A percentile compares a stretch with the other conserved stretches of the same genome.
Evolutionary conservation across 2,113 vertebrate genomes (phyloP).

Genomic region (Sander lucioperca): DNA sequence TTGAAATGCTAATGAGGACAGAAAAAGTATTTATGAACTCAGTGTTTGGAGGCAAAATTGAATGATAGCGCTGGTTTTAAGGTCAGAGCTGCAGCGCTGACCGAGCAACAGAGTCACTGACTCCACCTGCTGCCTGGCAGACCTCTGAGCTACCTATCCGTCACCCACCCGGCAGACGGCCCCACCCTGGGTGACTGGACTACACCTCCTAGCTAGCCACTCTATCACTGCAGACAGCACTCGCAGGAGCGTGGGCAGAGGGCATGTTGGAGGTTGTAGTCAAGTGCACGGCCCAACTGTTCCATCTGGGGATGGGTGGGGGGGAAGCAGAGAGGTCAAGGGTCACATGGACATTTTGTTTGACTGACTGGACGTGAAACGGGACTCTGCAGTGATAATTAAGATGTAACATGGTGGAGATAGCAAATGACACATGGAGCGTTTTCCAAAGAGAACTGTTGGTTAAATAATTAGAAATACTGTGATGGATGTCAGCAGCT

Average conservation of each 20-base stretch:
- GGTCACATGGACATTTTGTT: constrained; percentile 21
- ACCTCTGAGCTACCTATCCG: constrained; percentile 60
- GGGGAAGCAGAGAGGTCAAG: constrained; percentile 21
- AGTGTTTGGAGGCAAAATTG: constrained; percentile 20
- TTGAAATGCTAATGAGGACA: neutral
- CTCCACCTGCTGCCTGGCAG: constrained; percentile 65
- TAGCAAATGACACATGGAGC: neutral
- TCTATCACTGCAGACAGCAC: constrained; percentile 66
- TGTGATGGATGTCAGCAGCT: constrained; percentile 36
- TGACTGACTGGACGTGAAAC: constrained; percentile 24
- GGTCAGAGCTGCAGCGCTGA: constrained; percentile 46
- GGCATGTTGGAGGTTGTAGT: constrained; percentile 44
- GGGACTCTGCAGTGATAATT: neutral
- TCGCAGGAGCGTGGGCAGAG: constrained; percentile 22
- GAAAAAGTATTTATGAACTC: neutral
- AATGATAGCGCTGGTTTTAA: constrained; percentile 47
- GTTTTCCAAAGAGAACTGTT: neutral
- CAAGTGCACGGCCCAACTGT: constrained; percentile 41
- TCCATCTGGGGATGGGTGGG: constrained; percentile 31
- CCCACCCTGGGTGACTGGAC: constrained; percentile 42
- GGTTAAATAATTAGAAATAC: constrained; percentile 15
- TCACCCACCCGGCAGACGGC: constrained; percentile 48
- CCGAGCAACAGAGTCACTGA: constrained; percentile 44
- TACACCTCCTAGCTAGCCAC: constrained; percentile 58
- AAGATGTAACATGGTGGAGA: neutral